Base-by-base conservation (phyloP, 2,113 vertebrate genomes). In the Vimba vimba region DNA sequence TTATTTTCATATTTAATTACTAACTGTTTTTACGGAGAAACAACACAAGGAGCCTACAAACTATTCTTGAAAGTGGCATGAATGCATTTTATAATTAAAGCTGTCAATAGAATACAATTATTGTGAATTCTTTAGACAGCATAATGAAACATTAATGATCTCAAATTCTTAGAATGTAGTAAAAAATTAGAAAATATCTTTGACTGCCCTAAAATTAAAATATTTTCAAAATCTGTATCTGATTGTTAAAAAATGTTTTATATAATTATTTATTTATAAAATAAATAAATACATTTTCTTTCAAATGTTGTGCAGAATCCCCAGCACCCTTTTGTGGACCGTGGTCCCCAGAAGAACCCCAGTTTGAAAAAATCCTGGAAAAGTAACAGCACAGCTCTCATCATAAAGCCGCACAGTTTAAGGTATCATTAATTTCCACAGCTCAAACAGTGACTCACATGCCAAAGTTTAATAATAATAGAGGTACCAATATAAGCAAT, bases 401-500 rank as follows among this genome's bases (percentile, higher is more conserved):
- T 74, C 23, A 74, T 15, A 23, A 25, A 25, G 43, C 6, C 6
- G 6, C 39, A 47, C 6, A 25, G 13, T 74, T 74, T 71, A 43
- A 43, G 68, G 68, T 43, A 71, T 71, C 8, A 23, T 71, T 43
- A 2, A 71, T 71, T 23, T 23, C 68, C 68, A 71, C 19, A 12
- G n/a, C 43, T 25, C 39, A 74, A 74, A 25, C 39, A 25, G 71
- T 74, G 10, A 45, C 19, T 73, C 71, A 17, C 39, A 74, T 27
- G 12, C 23, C 43, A 15, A 47, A 74, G 6, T 43, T 25, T 3
- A 74, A 25, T 25, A 74, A 11, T 25, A 39, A 74, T 8, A 74
- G 43, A 74, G 43, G 71, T 47, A 74, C 11, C 15, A 74, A 74
- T n/a, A 74, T 47, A 74, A 74, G 43, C 23, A 47, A 43, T n/a